phyloP scores from a whole-genome alignment of 2,888 invertebrate genomes.

The Thelaira solivaga region DNA sequence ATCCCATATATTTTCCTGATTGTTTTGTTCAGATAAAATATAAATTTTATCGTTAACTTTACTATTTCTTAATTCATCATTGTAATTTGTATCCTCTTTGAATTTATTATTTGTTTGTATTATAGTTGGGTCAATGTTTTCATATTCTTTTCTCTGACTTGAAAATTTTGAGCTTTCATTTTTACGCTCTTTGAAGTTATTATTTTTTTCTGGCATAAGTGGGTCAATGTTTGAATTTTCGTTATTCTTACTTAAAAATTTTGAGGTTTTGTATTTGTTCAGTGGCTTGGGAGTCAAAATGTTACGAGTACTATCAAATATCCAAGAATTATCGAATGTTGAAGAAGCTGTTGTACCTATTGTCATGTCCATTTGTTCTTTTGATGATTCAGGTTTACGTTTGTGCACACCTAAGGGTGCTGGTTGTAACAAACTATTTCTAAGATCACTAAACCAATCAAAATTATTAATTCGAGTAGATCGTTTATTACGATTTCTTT shows the following conservation, averaged over 20 bases:
- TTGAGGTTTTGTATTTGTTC: slow-evolving; percentile 34
- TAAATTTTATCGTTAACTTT: not conserved
- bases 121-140: not conserved
- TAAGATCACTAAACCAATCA: slow-evolving; percentile 73
- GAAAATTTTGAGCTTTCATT: not conserved
- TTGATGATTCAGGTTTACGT: not conserved
- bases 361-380: not conserved
- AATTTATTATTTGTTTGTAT: not conserved
- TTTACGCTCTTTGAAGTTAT: slow-evolving; percentile 12
- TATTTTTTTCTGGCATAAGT: not conserved
- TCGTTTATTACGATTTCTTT: slow-evolving; percentile 66
- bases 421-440: slow-evolving; percentile 70
- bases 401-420: slow-evolving; percentile 68
- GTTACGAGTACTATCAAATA: slow-evolving; percentile 47
- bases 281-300: slow-evolving; percentile 63
- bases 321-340: slow-evolving; percentile 61
- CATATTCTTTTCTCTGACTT: not conserved
- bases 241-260: not conserved
- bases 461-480: slow-evolving; percentile 64
- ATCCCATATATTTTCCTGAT: not conserved
- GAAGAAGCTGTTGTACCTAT: not conserved
- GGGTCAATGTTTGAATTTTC: not conserved
- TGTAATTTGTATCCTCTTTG: not conserved
- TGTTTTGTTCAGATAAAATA: not conserved
- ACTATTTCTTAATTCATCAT: not conserved